Percentiles rank a stretch among this genome's conserved stretches.
phyloP scores from a whole-genome alignment of 2,113 vertebrate species.

The Australoheros scitulus region DNA sequence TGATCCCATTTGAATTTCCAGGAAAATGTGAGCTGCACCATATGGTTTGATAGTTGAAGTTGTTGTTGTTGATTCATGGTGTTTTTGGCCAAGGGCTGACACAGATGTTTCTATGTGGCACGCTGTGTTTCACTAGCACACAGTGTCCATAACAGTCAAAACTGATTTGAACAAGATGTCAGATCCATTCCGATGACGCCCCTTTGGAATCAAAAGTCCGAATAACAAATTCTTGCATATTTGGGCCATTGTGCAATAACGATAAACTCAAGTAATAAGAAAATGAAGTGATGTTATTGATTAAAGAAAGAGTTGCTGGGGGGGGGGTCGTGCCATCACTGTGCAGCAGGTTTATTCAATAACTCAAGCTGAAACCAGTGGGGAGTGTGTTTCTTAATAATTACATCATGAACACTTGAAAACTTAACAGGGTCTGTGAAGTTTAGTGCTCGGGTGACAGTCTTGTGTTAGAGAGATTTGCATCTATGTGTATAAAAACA shows the following conservation, averaged over 20 bases:
- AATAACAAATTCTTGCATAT: not conserved
- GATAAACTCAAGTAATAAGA: not conserved
- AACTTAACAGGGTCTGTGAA: not conserved
- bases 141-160: conserved; percentile 16
- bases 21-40: not conserved
- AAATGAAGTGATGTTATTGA: not conserved
- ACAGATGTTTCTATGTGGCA: conserved; percentile 67
- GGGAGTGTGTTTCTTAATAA: not conserved
- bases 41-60: conserved; percentile 30
- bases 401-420: not conserved
- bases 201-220: not conserved
- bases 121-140: conserved; percentile 30
- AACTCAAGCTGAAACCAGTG: conserved; percentile 11
- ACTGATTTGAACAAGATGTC: conserved; percentile 33
- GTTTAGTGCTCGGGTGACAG: not conserved
- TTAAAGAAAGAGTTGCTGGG: not conserved
- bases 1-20: conserved; percentile 15
- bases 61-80: conserved; percentile 32
- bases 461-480: not conserved
- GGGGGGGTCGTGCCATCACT: not conserved
- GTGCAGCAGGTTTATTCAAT: conserved; percentile 14
- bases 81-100: conserved; percentile 37
- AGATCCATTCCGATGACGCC: not conserved
- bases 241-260: conserved; percentile 1
- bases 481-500: not conserved